Evolutionary conservation across 2,113 vertebrate species (phyloP).

Genomic region (Cacatua alba): DNA sequence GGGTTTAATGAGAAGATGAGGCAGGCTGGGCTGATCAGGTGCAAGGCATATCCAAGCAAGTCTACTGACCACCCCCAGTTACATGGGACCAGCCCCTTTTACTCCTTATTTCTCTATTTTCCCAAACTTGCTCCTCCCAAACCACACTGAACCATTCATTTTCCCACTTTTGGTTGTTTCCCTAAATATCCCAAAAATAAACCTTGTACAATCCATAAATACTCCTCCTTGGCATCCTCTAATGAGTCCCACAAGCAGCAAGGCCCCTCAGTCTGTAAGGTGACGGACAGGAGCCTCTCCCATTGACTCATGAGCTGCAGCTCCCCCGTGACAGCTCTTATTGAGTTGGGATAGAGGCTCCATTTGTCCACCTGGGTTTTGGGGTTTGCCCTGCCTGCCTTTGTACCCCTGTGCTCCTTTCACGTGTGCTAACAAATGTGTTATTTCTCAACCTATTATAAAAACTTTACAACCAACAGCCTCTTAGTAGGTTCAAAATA

Average conservation of each 20-base stretch:
- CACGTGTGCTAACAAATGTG: not conserved
- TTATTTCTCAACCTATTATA: not conserved
- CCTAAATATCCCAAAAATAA: not conserved
- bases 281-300: not conserved
- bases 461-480: not conserved
- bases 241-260: not conserved
- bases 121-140: not conserved
- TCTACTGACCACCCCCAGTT: not conserved
- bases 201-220: not conserved
- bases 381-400: not conserved
- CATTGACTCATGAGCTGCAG: not conserved
- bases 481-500: not conserved
- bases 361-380: not conserved
- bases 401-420: not conserved
- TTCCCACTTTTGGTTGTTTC: not conserved
- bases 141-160: not conserved
- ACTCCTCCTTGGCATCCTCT: not conserved
- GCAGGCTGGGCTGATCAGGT: not conserved
- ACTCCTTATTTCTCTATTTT: not conserved
- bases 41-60: not conserved
- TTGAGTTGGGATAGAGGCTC: not conserved
- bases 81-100: not conserved
- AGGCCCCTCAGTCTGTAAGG: not conserved
- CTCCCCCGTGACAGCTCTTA: rapidly evolving
- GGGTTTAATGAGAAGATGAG: not conserved